Evolutionary conservation across 2,888 invertebrate species (phyloP), one percentile per base, ranked within the genome.

Genomic region (Oeneis ivallda): DNA sequence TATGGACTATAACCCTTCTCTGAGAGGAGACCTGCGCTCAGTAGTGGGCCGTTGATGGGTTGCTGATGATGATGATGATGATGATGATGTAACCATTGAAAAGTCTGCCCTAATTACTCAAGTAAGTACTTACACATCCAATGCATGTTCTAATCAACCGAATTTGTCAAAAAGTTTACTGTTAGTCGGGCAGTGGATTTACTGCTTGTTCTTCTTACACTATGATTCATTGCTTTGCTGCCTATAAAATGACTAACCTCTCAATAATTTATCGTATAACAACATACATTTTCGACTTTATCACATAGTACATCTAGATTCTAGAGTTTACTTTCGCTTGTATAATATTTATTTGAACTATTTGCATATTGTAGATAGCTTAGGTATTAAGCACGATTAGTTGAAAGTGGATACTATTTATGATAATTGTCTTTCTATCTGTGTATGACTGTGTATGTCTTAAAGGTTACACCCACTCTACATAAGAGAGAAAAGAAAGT

Each of bases 171-270:
- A 26, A 10, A 2, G 13, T 13, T 13, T 9, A 4, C 37, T 37
- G 4, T 37, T 8, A 8, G 37, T 9, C 37, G 5, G 15, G 15
- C 3, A 56, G 54, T 56, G 54, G 54, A 39, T 15, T 43, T 57
- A 45, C 43, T 45, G 45, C 19, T 43, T 45, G 58, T 58, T 58
- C 45, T 58, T 45, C 43, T 58, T 54, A 45, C 32, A 15, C 58
- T 58, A 45, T 58, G 32, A 58, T 45, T 58, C 45, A 58, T 32
- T 11, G 34, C 45, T 5, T 32, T 11, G 34, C 45, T 5, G 57
- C 32, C 57, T 58, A 54, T 50, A 32, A 47, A 56, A 15, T 67
- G 67, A 67, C 67, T 62, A 65, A 67, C 64, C 61, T 62, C 53
- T 58, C 17, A 61, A 53, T 67, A 65, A 65, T 62, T 57, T 50